Conservation (phyloP, 1,140 invertebrate species). For the Akabosia matsudoensis region DNA sequence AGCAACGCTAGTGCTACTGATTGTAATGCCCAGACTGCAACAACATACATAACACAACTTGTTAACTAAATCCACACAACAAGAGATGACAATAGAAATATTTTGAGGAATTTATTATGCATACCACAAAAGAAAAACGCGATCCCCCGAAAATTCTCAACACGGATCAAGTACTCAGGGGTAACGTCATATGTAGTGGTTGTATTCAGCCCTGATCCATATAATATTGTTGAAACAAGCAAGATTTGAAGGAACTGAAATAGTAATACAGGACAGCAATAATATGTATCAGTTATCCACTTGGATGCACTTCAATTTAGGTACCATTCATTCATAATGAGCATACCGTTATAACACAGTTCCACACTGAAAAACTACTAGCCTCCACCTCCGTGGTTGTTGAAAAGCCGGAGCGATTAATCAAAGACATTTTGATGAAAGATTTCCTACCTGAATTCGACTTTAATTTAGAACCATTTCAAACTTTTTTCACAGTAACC, state of each 20-base stretch:
- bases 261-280: background rate
- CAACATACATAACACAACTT: background rate
- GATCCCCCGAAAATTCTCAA: conserved; percentile 1
- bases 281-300: background rate
- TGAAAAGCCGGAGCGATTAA: background rate
- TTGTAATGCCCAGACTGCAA: conserved; percentile 5
- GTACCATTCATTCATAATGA: background rate
- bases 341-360: conserved; percentile 14
- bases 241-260: conserved; percentile 16
- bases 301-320: background rate
- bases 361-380: conserved; percentile 12
- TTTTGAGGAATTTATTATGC: background rate
- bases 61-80: background rate
- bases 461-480: background rate
- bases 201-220: background rate
- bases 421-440: background rate
- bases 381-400: background rate
- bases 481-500: too few relatives aligned
- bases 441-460: too few relatives aligned
- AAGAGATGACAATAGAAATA: background rate
- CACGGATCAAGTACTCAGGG: background rate
- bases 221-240: background rate
- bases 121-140: conserved; percentile 19
- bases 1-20: background rate
- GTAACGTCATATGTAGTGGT: background rate